phyloP scores from a whole-genome alignment of 2,888 invertebrate genomes.

The Dinocampus coccinellae region DNA sequence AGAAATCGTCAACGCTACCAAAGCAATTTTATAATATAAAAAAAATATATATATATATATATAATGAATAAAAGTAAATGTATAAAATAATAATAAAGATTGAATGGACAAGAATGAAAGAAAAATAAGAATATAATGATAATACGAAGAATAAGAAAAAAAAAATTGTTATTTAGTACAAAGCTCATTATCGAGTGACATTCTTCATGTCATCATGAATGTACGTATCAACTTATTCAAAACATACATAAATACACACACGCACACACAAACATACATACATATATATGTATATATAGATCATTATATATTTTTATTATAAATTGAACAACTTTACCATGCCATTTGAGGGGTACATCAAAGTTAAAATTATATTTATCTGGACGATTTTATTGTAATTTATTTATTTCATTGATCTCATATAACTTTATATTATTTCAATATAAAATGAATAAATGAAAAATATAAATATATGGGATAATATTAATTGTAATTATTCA shows the following conservation, averaged over 20 bases:
- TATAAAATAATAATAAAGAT: not conserved
- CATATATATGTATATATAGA: no score
- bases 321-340: not conserved
- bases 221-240: not conserved
- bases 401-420: no score
- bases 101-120: not conserved
- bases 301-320: no score
- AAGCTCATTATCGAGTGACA: slow-evolving; percentile 32
- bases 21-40: slow-evolving; percentile 15
- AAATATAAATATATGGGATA: no score
- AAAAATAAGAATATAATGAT: not conserved
- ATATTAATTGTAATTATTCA: no score
- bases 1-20: slow-evolving; percentile 25
- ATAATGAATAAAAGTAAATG: not conserved
- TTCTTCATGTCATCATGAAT: slow-evolving; percentile 1
- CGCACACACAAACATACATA: not conserved
- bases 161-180: slow-evolving; percentile 32
- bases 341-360: no score
- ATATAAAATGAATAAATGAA: no score
- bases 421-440: no score
- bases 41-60: not conserved
- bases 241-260: not conserved
- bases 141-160: not conserved
- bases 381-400: no score
- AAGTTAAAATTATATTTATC: no score